These are phyloP conservation scores for Listronotus bonariensis DNA, from an alignment of 1,140 invertebrate species.

Conservation along the genomic window DNA sequence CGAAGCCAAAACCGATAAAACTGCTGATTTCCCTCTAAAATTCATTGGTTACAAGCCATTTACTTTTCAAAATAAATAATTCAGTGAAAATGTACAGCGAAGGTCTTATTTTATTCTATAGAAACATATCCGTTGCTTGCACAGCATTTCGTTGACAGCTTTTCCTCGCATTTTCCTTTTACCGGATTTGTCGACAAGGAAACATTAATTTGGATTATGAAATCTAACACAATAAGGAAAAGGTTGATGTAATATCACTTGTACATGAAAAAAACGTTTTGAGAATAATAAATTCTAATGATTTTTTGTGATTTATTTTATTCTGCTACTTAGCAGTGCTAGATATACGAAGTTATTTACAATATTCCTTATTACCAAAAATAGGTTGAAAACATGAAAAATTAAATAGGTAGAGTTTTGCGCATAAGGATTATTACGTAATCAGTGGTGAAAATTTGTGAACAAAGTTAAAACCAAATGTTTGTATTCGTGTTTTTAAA, in stretches of 20 bases:
- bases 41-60: conserved; percentile 15
- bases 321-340: too few relatives aligned
- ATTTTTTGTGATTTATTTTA: too few relatives aligned
- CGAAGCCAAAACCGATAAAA: conserved; percentile 1
- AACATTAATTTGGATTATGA: conserved; percentile 28
- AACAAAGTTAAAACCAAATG: too few relatives aligned
- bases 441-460: too few relatives aligned
- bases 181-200: conserved; percentile 8
- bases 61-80: conserved; percentile 28
- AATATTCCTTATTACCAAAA: too few relatives aligned
- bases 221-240: conserved; percentile 21
- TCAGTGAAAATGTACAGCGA: conserved; percentile 14
- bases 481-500: too few relatives aligned
- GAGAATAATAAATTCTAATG: too few relatives aligned
- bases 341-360: too few relatives aligned
- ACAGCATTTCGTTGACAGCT: conserved; percentile 17
- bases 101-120: conserved; percentile 13
- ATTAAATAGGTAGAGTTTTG: too few relatives aligned
- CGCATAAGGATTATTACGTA: too few relatives aligned
- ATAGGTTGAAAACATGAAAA: too few relatives aligned
- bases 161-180: conserved; percentile 15
- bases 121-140: conserved; percentile 15
- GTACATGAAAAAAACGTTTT: too few relatives aligned
- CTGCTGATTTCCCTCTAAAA: background rate
- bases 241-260: background rate